Evolutionary conservation across 1,140 invertebrate genomes (phyloP).

Genomic region (Panagrolaimus sp.): DNA sequence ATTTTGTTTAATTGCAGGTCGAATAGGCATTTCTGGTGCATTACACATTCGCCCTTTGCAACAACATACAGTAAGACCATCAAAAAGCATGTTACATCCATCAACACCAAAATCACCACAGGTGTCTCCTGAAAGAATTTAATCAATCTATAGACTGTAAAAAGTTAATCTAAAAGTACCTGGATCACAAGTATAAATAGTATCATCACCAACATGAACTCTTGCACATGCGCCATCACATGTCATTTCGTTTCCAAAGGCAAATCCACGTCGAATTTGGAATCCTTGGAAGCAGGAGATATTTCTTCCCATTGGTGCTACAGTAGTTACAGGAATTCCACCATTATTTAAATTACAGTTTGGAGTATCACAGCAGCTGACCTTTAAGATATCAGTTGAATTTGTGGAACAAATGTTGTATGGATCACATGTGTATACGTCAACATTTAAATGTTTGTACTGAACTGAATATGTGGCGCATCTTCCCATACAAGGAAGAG

Average conservation of each 20-base stretch:
- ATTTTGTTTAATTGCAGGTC: background rate
- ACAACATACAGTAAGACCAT: background rate
- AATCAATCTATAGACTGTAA: too few species aligned
- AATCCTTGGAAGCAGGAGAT: slow-evolving; percentile 7
- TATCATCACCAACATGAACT: background rate
- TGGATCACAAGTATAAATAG: background rate
- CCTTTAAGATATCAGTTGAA: background rate
- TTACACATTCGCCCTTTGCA: slow-evolving; percentile 9
- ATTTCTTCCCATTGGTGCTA: background rate
- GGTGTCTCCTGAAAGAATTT: too few species aligned
- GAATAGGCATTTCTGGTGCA: background rate
- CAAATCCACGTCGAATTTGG: background rate
- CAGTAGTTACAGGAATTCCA: background rate
- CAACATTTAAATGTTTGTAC: too few species aligned
- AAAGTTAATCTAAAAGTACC: too few species aligned
- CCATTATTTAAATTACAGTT: background rate
- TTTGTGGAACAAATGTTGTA: background rate
- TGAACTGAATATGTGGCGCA: background rate
- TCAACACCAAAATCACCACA: background rate
- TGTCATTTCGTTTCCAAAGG: background rate
- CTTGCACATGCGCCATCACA: background rate
- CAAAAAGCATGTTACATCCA: background rate
- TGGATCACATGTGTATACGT: too few species aligned
- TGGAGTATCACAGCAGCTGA: background rate
- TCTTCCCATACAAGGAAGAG: background rate